Conservation (phyloP, 2,888 invertebrate genomes). For the Dicranocentrus wangi region DNA sequence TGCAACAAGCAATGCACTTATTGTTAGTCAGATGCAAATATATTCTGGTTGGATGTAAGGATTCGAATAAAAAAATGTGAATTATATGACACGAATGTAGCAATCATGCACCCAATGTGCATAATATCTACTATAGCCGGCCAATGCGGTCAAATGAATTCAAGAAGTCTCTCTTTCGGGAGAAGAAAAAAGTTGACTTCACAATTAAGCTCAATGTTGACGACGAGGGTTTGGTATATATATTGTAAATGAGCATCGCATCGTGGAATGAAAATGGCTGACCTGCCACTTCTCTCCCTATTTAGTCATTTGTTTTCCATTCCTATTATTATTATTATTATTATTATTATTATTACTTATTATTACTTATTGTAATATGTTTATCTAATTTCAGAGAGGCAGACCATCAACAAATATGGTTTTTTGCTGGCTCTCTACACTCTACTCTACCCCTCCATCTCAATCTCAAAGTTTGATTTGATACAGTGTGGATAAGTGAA, state of each 20-base stretch:
- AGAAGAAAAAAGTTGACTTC: conserved; percentile 17
- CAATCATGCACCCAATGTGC: conserved; percentile 7
- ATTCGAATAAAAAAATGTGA: too few species aligned
- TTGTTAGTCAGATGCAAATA: too few species aligned
- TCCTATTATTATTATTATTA: neutral
- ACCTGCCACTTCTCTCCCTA: conserved; percentile 13
- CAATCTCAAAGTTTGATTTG: too few species aligned
- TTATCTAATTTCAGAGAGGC: conserved; percentile 16
- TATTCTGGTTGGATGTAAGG: too few species aligned
- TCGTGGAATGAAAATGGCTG: conserved; percentile 11
- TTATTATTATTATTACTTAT: neutral
- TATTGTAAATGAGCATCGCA: neutral
- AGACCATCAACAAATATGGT: neutral
- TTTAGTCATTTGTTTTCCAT: neutral
- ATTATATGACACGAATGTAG: conserved; percentile 12
- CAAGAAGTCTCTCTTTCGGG: neutral
- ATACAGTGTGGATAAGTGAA: neutral
- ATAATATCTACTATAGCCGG: neutral
- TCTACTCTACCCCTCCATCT: neutral
- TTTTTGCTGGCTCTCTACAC: neutral
- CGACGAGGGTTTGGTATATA: neutral
- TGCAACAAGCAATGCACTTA: too few species aligned
- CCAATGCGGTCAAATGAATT: conserved; percentile 28
- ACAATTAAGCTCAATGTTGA: neutral
- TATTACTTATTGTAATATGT: neutral